Conservation (phyloP, 2,113 vertebrate genomes). For the Leptocoma aspasia region DNA sequence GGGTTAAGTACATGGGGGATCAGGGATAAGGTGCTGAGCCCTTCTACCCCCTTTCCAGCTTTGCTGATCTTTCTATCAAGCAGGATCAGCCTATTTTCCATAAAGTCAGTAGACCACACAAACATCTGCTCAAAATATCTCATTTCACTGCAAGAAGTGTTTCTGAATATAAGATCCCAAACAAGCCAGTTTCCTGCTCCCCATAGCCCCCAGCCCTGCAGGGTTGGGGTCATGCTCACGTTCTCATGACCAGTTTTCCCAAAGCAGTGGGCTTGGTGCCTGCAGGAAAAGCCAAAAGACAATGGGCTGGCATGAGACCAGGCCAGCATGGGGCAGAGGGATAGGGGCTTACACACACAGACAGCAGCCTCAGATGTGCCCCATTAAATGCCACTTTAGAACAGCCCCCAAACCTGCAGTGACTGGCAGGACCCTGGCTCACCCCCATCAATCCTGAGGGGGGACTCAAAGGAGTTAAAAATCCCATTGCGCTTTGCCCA, state of each 20-base stretch:
- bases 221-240: neutral
- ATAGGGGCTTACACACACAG: neutral
- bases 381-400: neutral
- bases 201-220: accelerated
- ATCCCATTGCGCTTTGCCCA: neutral
- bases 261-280: neutral
- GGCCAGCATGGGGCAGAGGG: neutral
- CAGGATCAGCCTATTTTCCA: neutral
- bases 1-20: accelerated
- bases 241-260: neutral
- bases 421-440: neutral
- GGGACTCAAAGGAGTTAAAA: neutral
- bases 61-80: neutral
- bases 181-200: neutral
- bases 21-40: neutral
- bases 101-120: neutral
- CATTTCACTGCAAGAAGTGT: neutral
- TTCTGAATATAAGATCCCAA: neutral
- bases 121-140: neutral
- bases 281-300: neutral
- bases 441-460: accelerated
- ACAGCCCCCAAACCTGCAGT: no score
- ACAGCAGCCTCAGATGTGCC: neutral
- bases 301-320: neutral
- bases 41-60: neutral